phyloP scores from a whole-genome alignment of 2,888 invertebrate genomes.

The Drymonia ruficornis region DNA sequence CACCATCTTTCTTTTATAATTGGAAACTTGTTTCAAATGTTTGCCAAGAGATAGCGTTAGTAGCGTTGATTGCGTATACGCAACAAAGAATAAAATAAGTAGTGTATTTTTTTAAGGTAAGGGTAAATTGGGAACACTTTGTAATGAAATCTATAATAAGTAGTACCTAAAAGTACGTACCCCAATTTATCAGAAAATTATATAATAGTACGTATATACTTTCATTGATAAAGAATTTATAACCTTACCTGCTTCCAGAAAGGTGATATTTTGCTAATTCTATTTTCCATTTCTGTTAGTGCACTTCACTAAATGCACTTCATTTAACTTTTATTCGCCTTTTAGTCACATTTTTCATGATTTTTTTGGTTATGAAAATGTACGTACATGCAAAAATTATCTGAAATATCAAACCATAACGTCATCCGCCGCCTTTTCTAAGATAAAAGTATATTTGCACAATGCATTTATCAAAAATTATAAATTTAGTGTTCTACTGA shows the following conservation, averaged over 20 bases:
- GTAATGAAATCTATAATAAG: no score
- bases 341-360: neutral
- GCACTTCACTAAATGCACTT: neutral
- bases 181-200: no score
- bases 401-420: neutral
- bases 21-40: neutral
- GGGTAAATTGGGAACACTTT: no score
- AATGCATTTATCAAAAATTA: neutral
- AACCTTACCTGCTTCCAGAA: conserved; percentile 26
- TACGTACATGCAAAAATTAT: neutral
- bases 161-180: no score
- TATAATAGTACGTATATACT: no score
- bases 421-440: neutral
- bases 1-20: neutral
- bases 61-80: neutral
- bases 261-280: conserved; percentile 15
- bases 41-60: neutral
- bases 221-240: neutral
- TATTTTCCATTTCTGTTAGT: conserved; percentile 12
- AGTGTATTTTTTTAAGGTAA: no score
- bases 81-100: neutral
- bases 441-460: neutral
- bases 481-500: neutral
- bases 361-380: no score
- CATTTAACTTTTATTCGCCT: neutral